phyloP scores from a whole-genome alignment of 2,888 invertebrate species.

The Lymantria dispar region DNA sequence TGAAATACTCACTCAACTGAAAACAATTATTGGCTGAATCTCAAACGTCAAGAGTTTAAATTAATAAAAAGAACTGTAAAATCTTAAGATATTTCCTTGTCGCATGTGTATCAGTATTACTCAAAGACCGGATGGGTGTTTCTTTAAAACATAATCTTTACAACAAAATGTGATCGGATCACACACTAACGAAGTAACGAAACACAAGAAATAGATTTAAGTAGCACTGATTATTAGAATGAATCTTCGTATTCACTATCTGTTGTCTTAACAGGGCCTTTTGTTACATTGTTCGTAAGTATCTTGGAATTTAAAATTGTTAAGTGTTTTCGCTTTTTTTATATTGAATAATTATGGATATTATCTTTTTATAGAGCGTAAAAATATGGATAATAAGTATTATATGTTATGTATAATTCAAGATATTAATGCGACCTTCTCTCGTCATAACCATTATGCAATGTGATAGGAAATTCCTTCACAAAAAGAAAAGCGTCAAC shows the following conservation, averaged over 20 bases:
- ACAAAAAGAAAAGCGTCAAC: no score
- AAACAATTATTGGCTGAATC: no score
- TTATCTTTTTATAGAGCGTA: conserved; percentile 9
- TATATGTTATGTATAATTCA: no score
- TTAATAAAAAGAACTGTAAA: not conserved
- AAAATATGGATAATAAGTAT: no score
- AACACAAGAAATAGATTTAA: conserved; percentile 67
- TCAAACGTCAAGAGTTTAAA: no score
- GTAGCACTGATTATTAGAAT: conserved; percentile 62
- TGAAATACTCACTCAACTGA: no score
- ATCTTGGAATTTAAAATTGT: conserved; percentile 9
- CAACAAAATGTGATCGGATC: conserved; percentile 78
- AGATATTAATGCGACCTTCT: no score
- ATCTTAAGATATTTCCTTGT: conserved; percentile 18
- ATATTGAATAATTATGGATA: conserved; percentile 5
- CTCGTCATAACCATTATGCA: no score
- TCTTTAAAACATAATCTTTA: conserved; percentile 79
- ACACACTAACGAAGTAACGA: conserved; percentile 71
- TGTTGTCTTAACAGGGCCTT: conserved; percentile 40
- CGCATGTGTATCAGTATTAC: conserved; percentile 46
- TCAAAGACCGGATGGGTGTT: conserved; percentile 76
- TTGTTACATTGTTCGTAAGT: conserved; percentile 31
- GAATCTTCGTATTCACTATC: conserved; percentile 41
- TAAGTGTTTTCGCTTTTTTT: conserved; percentile 1
- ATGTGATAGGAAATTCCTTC: no score